Conservation (phyloP, 1,140 invertebrate species). For the Limonius californicus region DNA sequence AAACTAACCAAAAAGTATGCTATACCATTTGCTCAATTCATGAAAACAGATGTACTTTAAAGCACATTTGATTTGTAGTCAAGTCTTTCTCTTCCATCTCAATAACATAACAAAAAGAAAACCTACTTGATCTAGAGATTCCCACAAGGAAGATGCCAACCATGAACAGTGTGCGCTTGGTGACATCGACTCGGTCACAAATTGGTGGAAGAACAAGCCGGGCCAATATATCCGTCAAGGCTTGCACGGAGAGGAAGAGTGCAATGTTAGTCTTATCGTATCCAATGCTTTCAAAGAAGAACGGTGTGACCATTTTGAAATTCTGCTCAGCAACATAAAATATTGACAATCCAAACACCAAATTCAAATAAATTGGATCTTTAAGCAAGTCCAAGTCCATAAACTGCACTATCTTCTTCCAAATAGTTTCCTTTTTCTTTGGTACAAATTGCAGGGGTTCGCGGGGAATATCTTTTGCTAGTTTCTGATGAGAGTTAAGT, state of each 20-base stretch:
- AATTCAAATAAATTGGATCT: conserved; percentile 64
- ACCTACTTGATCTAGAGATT: conserved; percentile 62
- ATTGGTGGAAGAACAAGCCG: conserved; percentile 66
- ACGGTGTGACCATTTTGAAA: conserved; percentile 71
- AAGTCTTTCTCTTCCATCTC: no score
- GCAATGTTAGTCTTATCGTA: conserved; percentile 63
- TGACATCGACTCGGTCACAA: conserved; percentile 60
- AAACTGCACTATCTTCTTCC: conserved; percentile 42
- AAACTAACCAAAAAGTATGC: no score
- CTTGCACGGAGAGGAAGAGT: conserved; percentile 66
- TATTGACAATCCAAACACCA: conserved; percentile 64
- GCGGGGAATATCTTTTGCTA: conserved; percentile 30
- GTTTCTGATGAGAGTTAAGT: conserved; percentile 36
- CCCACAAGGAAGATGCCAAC: conserved; percentile 63
- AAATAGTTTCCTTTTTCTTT: conserved; percentile 36
- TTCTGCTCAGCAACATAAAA: conserved; percentile 72
- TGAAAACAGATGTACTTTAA: no score
- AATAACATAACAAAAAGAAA: no score
- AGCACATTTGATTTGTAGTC: no score
- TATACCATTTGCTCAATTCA: no score
- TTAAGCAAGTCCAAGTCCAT: conserved; percentile 45
- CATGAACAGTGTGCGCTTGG: conserved; percentile 66
- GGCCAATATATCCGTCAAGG: conserved; percentile 67
- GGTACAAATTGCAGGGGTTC: conserved; percentile 27
- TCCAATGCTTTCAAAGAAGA: conserved; percentile 64